Evolutionary conservation across 2,888 invertebrate genomes (phyloP).

Genomic region (Dysmachus trigonus): DNA sequence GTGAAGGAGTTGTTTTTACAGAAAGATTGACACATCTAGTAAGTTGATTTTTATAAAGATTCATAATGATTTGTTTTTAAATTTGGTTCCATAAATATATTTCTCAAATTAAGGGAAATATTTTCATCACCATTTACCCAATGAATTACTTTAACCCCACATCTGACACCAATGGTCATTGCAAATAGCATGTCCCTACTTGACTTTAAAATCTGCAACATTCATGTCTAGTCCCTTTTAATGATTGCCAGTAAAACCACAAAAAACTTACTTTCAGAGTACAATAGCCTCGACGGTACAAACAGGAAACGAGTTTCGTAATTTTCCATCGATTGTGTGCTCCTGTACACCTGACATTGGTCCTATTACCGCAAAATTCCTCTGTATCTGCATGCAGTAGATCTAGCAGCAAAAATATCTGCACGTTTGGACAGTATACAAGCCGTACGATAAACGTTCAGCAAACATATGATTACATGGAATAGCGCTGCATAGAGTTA

Average conservation of each 20-base stretch:
- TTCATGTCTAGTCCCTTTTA: not conserved
- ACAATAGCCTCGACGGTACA: not conserved
- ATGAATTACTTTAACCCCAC: not conserved
- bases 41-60: not conserved
- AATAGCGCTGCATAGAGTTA: not conserved
- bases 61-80: not conserved
- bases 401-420: not conserved
- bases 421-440: not conserved
- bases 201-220: not conserved
- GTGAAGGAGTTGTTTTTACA: not conserved
- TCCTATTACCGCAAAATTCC: not conserved
- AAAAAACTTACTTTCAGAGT: not conserved
- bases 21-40: not conserved
- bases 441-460: not conserved
- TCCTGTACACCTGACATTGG: not conserved
- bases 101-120: too few relatives aligned
- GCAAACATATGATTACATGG: constrained; percentile 7
- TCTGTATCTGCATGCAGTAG: not conserved
- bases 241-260: not conserved
- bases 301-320: not conserved
- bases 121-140: not conserved
- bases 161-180: not conserved
- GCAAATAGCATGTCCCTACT: not conserved
- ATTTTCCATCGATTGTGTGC: not conserved
- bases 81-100: too few relatives aligned